Base-by-base conservation (phyloP, 2,888 invertebrate species). In the Meliscaeva auricollis region DNA sequence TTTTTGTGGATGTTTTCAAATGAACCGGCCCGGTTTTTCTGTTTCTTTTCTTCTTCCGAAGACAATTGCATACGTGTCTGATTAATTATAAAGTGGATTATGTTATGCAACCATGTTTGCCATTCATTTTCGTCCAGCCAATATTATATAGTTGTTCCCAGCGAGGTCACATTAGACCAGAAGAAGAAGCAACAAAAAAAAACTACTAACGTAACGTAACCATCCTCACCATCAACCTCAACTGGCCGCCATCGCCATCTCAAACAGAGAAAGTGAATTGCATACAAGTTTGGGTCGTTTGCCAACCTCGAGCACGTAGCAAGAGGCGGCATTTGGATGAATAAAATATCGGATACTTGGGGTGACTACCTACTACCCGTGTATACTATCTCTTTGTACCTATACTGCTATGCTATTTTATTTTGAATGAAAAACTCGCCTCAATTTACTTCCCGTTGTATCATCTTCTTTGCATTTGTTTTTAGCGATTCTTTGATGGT, bases 31-130 rank as follows among this genome's bases (percentile, higher is more conserved):
- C 1, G 20, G 6, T 1, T 15, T 17, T 35, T 50, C 44, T 41
- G 56, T 54, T 35, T 54, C 52, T 56, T 66, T 46, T 62, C 26
- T 30, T 48, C 17, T 46, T 64, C 35, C 66, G 17, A 81, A 85
- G 66, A 87, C 88, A 88, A 89, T 88, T 88, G 89, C 89, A 90
- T 90, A 91, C 91, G 91, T 91, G 91, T 89, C 88, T 89, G 88
- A 89, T 89, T 90, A 91, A 89, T 89, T 90, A 91, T 89, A 87
- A 89, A 91, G 90, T 89, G 91, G 92, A 91, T 91, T 91, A 91
- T 87, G 88, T 85, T 72, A 85, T 85, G 85, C 82, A 87, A 87
- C 82, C 77, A 69, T 87, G 77, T 77, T 87, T 87, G 87, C 82
- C 87, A 82, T 81, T 78, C 87, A 82, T 87, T 82, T 82, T 64